phyloP scores from a whole-genome alignment of 2,113 vertebrate species.

The Propithecus coquereli region DNA sequence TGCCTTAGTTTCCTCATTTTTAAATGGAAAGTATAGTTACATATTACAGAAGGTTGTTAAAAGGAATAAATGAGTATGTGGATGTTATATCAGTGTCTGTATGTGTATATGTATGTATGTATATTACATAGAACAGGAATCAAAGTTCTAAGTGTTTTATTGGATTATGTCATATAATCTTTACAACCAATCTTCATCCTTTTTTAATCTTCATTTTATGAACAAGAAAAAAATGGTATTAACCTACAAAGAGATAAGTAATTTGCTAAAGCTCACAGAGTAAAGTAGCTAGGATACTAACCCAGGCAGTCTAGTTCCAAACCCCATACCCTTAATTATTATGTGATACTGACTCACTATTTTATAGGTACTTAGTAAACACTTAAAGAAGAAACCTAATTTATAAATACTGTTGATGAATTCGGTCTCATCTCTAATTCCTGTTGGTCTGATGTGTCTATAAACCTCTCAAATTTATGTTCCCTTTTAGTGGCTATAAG shows the following conservation, averaged over 20 bases:
- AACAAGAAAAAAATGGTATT: not conserved
- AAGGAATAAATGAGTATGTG: not conserved
- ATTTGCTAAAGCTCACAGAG: not conserved
- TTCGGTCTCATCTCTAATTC: not conserved
- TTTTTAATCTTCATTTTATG: not conserved
- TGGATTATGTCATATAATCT: not conserved
- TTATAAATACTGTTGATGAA: not conserved
- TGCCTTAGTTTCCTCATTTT: not conserved
- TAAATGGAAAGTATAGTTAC: not conserved
- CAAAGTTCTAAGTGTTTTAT: not conserved
- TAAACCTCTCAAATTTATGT: not conserved
- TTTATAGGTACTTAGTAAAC: not conserved
- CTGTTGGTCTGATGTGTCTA: not conserved
- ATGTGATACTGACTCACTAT: not conserved
- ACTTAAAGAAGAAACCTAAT: not conserved
- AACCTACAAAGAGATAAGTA: not conserved
- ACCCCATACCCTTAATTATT: not conserved
- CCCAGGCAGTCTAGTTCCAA: not conserved
- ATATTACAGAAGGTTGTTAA: not conserved
- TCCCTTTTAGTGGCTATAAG: not conserved
- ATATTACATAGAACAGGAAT: not conserved
- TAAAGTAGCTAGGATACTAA: not conserved
- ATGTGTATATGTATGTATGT: not conserved
- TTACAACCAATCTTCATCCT: not conserved
- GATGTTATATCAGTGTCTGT: not conserved